Conservation (phyloP, 2,888 invertebrate genomes). For the Melitaea athalia region DNA sequence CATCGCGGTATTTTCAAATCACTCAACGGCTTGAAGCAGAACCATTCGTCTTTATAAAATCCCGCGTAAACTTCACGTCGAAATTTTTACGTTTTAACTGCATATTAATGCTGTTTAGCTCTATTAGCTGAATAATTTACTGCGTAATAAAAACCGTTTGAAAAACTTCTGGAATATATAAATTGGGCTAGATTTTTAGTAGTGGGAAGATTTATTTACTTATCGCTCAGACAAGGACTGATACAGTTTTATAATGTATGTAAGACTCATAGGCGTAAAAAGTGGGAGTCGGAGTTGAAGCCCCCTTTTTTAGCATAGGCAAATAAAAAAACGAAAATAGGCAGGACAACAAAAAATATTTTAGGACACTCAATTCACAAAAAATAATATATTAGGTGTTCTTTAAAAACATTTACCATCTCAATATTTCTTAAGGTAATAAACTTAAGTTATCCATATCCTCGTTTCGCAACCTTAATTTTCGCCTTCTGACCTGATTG, state of each 20-base stretch:
- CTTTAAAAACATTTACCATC: too few relatives aligned
- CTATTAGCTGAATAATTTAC: constrained; percentile 66
- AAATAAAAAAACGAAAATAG: too few relatives aligned
- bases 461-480: too few relatives aligned
- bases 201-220: neutral
- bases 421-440: too few relatives aligned
- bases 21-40: constrained; percentile 62
- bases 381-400: too few relatives aligned
- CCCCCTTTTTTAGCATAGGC: too few relatives aligned
- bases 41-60: constrained; percentile 78
- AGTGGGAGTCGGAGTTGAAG: neutral
- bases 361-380: neutral
- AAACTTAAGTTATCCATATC: too few relatives aligned
- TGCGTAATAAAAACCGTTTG: constrained; percentile 58
- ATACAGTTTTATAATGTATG: neutral
- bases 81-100: constrained; percentile 71
- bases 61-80: constrained; percentile 64
- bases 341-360: neutral
- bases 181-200: constrained; percentile 17
- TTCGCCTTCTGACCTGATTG: too few relatives aligned
- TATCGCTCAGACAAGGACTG: neutral
- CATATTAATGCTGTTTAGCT: constrained; percentile 71
- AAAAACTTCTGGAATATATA: constrained; percentile 28
- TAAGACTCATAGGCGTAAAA: neutral
- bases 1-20: constrained; percentile 75